Evolutionary conservation across 2,888 invertebrate genomes (phyloP).

Genomic region (Sepiola atlantica): DNA sequence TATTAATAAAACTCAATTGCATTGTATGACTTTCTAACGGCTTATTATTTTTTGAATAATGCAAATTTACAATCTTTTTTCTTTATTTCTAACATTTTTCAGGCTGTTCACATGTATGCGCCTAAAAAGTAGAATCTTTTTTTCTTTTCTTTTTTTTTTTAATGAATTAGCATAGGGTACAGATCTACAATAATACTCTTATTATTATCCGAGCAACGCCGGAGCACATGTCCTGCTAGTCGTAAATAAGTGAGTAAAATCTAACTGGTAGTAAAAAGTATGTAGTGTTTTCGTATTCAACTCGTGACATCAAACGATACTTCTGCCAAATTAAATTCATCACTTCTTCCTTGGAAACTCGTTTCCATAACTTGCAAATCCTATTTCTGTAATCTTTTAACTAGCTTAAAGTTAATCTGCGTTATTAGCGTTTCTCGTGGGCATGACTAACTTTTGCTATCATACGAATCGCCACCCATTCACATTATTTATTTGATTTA

Average conservation of each 20-base stretch:
- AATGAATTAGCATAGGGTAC: too few relatives aligned
- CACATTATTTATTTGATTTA: background rate
- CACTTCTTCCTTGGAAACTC: background rate
- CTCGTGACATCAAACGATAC: background rate
- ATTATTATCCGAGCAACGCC: too few relatives aligned
- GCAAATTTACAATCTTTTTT: too few relatives aligned
- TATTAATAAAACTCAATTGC: too few relatives aligned
- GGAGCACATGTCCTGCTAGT: too few relatives aligned
- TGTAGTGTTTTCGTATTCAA: background rate
- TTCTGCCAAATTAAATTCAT: background rate
- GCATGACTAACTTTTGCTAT: background rate
- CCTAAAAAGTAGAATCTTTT: too few relatives aligned
- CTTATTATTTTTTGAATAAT: too few relatives aligned
- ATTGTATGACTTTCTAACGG: too few relatives aligned
- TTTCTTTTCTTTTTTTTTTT: too few relatives aligned
- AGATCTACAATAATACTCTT: too few relatives aligned
- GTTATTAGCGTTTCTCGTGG: background rate
- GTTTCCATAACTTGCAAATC: background rate
- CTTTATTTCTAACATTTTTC: too few relatives aligned
- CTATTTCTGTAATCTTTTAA: background rate
- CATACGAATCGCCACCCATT: background rate
- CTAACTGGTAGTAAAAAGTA: background rate
- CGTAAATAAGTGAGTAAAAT: background rate
- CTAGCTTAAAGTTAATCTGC: background rate
- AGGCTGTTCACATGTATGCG: too few relatives aligned